Evolutionary conservation across 2,113 vertebrate species (phyloP), one percentile per base, ranked within the genome.

Genomic region (Passer montanus): DNA sequence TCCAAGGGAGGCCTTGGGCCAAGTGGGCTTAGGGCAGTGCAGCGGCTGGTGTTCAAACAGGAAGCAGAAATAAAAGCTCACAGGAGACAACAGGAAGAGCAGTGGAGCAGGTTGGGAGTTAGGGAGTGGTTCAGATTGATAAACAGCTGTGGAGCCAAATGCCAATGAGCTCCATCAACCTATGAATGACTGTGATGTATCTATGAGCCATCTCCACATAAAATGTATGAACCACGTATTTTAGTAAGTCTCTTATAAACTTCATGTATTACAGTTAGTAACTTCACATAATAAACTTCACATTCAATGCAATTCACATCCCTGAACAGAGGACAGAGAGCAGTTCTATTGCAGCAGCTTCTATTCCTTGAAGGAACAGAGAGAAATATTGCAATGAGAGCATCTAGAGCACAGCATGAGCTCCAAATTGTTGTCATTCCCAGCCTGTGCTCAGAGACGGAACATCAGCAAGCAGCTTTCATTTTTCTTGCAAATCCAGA

Each of bases 401-500:
- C 37, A 93, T 90, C 64, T 13, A 62, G 75, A 91, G 67, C 69
- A 93, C 66, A 77, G 47, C 62, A 49, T 78, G 91, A 93, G 87
- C 20, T 93, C 92, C 81, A 95, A 69, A 83, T 8, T 53, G 31
- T 41, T 83, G 69, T 94, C 94, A 96, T 95, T 95, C 80, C 80
- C 84, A 94, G 69, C 21, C 44, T 75, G 80, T 82, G 80, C 94
- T 93, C 73, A 53, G 44, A 82, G 58, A 66, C 1, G 46, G 68
- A 90, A 74, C 47, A 74, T 75, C 90, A 84, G 50, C 62, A 69
- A 88, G 76, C 1, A 1, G 46, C 52, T 82, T 94, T 74, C 49
- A 30, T 52, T 91, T 81, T 24, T 72, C 75, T 94, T 92, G 58
- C 27, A 87, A 84, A 62, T 91, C 76, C 66, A 47, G 88, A 59